These are phyloP conservation scores for Nezara viridula DNA, from an alignment of 2,888 invertebrate genomes.

Conservation along the genomic window DNA sequence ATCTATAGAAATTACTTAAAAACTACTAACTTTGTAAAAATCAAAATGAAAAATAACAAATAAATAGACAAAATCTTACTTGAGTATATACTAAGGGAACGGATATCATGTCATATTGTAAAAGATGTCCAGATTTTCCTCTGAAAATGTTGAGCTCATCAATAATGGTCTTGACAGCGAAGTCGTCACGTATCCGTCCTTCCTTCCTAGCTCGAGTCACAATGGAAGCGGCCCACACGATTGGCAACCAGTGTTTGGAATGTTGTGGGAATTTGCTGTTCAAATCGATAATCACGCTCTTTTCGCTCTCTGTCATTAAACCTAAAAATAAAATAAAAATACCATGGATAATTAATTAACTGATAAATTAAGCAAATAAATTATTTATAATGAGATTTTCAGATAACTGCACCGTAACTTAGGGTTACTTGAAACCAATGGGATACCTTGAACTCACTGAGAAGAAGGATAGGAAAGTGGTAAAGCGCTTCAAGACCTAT, in stretches of 20 bases:
- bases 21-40: too few relatives aligned
- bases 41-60: too few relatives aligned
- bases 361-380: not conserved
- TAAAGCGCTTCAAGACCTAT: too few relatives aligned
- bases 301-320: conserved; percentile 85
- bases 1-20: too few relatives aligned
- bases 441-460: too few relatives aligned
- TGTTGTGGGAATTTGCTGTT: conserved; percentile 87
- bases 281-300: conserved; percentile 81
- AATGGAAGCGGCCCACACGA: conserved; percentile 92
- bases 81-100: conserved; percentile 88
- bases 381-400: too few relatives aligned
- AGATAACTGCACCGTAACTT: too few relatives aligned
- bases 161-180: conserved; percentile 91
- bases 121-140: conserved; percentile 81
- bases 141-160: conserved; percentile 89
- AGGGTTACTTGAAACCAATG: too few relatives aligned
- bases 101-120: conserved; percentile 84
- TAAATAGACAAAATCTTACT: conserved; percentile 67
- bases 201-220: conserved; percentile 91
- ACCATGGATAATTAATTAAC: not conserved
- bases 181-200: conserved; percentile 90
- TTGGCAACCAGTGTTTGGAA: conserved; percentile 91
- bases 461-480: too few relatives aligned
- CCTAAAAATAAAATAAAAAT: conserved; percentile 70